A percentile compares a stretch with the other conserved stretches of the same genome.
Conservation (phyloP, 2,113 vertebrate genomes). For the Triplophysa rosa region DNA sequence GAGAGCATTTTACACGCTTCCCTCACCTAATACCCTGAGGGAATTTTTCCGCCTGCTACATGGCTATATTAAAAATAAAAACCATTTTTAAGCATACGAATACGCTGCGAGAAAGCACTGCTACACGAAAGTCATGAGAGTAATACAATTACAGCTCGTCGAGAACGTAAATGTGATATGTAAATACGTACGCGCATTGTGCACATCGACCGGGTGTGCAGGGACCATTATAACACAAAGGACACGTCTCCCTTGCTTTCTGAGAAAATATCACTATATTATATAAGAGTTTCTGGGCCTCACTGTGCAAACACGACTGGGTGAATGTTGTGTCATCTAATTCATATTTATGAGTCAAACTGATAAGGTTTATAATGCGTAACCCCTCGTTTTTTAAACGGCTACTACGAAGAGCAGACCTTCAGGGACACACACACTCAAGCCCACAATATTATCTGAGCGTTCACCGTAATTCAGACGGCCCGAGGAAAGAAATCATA, state of each 20-base stretch:
- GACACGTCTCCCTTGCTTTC: no score
- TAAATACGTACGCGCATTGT: constrained; percentile 3
- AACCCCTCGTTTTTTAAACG: no score
- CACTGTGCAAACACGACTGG: no score
- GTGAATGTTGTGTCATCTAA: no score
- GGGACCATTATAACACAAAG: no score
- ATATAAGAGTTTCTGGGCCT: no score
- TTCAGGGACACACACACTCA: not conserved
- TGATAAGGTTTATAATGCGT: no score
- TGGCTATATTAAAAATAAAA: constrained; percentile 38
- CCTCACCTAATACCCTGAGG: constrained; percentile 37
- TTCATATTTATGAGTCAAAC: no score
- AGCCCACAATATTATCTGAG: constrained; percentile 9
- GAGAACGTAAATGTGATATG: constrained; percentile 3
- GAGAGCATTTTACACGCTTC: constrained; percentile 49
- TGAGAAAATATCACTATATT: no score
- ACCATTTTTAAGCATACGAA: constrained; percentile 36
- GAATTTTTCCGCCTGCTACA: constrained; percentile 37
- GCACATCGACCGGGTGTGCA: not conserved
- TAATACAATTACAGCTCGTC: constrained; percentile 33
- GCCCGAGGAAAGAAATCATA: constrained; percentile 49
- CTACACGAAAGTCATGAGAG: constrained; percentile 39
- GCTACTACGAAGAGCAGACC: not conserved
- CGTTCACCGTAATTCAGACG: constrained; percentile 32
- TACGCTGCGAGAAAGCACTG: constrained; percentile 39